A percentile compares a stretch with the other conserved stretches of the same genome.
Evolutionary conservation across 2,113 vertebrate species (phyloP).

Genomic region (Donacobius atricapilla): DNA sequence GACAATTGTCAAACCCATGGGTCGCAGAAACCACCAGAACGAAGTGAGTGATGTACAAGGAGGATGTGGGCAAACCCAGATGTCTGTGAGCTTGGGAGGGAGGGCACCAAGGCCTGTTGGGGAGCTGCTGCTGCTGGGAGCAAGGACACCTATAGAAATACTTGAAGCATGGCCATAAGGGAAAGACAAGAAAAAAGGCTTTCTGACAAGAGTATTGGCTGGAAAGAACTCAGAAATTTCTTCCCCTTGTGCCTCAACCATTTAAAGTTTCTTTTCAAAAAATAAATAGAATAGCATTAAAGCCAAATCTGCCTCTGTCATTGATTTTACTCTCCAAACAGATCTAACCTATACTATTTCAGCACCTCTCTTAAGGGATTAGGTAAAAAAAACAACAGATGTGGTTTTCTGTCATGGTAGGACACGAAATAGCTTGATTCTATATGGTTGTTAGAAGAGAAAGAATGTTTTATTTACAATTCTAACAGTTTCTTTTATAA

Average conservation of each 20-base stretch:
- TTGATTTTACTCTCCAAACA: background rate
- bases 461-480: too few species aligned
- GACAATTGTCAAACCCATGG: background rate
- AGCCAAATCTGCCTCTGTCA: background rate
- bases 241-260: background rate
- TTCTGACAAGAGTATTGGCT: background rate
- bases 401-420: too few species aligned
- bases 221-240: background rate
- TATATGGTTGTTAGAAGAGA: too few species aligned
- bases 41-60: background rate
- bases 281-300: background rate
- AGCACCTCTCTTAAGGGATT: background rate
- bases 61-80: accelerated
- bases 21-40: background rate
- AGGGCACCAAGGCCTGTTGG: accelerated
- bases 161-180: too few species aligned
- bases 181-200: background rate
- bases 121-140: background rate
- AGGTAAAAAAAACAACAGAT: background rate
- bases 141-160: background rate
- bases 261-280: background rate
- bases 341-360: background rate
- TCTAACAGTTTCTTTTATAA: too few species aligned
- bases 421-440: too few species aligned
- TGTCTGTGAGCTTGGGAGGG: background rate